Percentiles rank a stretch among this genome's conserved stretches.
Conservation (phyloP, 2,797 vertebrate species). For the Oreortyx pictus region DNA sequence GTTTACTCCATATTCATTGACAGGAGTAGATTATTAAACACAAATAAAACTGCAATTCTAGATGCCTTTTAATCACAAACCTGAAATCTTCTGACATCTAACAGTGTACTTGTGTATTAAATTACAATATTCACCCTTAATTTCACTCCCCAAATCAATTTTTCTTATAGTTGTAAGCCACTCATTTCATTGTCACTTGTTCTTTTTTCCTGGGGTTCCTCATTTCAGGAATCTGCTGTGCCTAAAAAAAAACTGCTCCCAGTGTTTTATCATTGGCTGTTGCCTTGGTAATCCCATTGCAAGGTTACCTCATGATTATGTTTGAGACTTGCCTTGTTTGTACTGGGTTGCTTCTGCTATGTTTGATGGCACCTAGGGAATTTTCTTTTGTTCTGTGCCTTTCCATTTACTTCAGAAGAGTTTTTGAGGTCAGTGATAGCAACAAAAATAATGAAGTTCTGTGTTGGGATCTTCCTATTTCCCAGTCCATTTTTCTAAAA, state of each 20-base stretch:
- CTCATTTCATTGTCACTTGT: background rate
- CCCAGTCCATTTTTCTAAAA: background rate
- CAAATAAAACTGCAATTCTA: background rate
- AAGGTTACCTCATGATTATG: background rate
- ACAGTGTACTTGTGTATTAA: background rate
- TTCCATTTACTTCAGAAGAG: background rate
- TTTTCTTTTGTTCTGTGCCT: background rate
- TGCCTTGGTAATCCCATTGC: background rate
- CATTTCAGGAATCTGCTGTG: background rate
- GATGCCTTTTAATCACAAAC: constrained; percentile 4
- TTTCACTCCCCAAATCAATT: background rate
- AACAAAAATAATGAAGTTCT: background rate
- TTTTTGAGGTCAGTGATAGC: background rate
- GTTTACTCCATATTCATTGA: background rate
- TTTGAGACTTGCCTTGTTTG: background rate
- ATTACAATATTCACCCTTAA: background rate
- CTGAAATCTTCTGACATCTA: constrained; percentile 11
- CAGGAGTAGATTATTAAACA: background rate
- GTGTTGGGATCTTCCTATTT: background rate
- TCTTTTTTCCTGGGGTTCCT: background rate
- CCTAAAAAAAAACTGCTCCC: background rate
- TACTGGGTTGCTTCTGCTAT: background rate
- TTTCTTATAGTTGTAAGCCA: background rate
- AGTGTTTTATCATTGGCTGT: background rate
- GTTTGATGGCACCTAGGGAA: background rate